Evolutionary conservation across 2,888 invertebrate genomes (phyloP).

Genomic region (Drosophila nigritarsus): DNA sequence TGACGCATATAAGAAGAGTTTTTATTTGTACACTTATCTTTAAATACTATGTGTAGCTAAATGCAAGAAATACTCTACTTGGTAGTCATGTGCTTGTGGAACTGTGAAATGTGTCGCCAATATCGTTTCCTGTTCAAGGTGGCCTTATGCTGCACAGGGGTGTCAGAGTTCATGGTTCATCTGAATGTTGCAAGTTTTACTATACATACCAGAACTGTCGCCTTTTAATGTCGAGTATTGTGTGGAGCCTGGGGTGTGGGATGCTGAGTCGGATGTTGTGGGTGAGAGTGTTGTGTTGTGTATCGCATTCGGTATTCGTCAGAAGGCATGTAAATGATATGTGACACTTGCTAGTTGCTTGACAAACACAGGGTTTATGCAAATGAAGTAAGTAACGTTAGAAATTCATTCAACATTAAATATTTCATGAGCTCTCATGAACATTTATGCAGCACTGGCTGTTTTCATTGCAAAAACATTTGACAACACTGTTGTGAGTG

Average conservation of each 20-base stretch:
- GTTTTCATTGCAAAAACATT: conserved; percentile 43
- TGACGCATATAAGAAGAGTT: neutral
- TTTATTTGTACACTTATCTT: neutral
- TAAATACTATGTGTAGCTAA: neutral
- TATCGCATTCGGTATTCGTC: conserved; percentile 27
- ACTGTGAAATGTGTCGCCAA: conserved; percentile 11
- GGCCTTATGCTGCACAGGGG: neutral
- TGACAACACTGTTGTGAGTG: conserved; percentile 4
- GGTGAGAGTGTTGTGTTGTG: conserved; percentile 4
- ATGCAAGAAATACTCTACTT: neutral
- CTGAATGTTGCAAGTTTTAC: conserved; percentile 9
- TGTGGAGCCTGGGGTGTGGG: neutral
- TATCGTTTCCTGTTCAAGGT: neutral
- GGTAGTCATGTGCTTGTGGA: neutral
- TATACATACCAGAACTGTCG: conserved; percentile 10
- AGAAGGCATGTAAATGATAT: conserved; percentile 52
- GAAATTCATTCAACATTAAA: conserved; percentile 72
- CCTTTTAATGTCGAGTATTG: conserved; percentile 11
- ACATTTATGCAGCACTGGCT: conserved; percentile 53
- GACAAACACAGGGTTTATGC: conserved; percentile 66
- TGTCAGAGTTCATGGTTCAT: conserved; percentile 10
- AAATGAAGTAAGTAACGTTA: conserved; percentile 62
- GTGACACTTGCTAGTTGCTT: conserved; percentile 55
- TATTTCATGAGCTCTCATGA: conserved; percentile 65
- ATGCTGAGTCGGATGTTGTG: conserved; percentile 5